Conservation (phyloP, 35 echinoderm and acorn worm species). For the Hemicentrotus pulcherrimus region DNA sequence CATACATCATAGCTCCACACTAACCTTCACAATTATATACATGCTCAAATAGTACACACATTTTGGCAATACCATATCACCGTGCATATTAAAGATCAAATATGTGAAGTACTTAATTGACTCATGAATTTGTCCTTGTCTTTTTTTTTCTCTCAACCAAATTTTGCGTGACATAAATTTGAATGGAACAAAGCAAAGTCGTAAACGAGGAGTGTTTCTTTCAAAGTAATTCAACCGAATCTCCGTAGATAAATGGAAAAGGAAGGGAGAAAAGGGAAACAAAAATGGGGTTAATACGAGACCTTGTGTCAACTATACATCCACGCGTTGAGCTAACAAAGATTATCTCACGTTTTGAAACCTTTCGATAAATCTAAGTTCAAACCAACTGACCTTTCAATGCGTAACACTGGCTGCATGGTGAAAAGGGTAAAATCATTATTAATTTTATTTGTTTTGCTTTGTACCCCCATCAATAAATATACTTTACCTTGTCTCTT, state of each 20-base stretch:
- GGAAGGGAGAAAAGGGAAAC: not conserved
- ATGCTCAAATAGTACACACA: too few species aligned
- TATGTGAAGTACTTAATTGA: conserved; percentile 8
- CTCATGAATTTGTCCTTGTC: conserved; percentile 1
- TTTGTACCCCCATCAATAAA: too few species aligned
- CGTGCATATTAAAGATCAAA: not conserved
- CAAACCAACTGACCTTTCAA: not conserved
- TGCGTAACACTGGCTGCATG: not conserved
- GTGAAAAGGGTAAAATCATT: not conserved
- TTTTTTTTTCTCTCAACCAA: not conserved
- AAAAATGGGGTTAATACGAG: not conserved
- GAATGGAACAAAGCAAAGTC: not conserved
- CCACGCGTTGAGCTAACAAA: not conserved
- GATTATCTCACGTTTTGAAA: not conserved
- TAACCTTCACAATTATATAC: too few species aligned
- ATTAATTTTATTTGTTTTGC: not conserved
- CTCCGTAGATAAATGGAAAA: not conserved
- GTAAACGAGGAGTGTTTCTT: not conserved
- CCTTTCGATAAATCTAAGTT: not conserved
- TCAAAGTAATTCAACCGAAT: not conserved
- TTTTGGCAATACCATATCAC: not conserved
- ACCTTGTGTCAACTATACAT: not conserved
- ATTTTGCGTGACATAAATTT: conserved; percentile 19
- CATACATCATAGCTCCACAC: too few species aligned
- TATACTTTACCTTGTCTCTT: not conserved